Evolutionary conservation across 2,113 vertebrate genomes (phyloP).

Genomic region (Etheostoma cragini): DNA sequence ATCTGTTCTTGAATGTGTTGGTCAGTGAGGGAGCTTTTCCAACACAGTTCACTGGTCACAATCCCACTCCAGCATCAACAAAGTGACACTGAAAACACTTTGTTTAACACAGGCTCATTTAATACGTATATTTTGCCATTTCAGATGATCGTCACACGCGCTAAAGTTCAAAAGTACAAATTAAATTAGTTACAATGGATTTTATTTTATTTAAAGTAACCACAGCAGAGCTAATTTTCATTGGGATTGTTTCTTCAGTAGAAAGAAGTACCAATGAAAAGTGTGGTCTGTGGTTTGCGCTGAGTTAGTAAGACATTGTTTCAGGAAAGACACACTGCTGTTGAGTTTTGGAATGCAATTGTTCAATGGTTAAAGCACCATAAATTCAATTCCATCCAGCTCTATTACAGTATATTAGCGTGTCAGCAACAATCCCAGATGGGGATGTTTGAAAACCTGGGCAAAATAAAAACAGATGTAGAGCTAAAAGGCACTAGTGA

Average conservation of each 20-base stretch:
- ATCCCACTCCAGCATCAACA: neutral
- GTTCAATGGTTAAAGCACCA: constrained; percentile 16
- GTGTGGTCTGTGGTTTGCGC: constrained; percentile 48
- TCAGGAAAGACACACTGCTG: constrained; percentile 19
- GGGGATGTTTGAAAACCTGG: neutral
- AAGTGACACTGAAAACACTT: neutral
- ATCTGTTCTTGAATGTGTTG: neutral
- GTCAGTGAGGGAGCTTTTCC: neutral
- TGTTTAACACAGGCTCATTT: neutral
- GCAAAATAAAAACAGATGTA: neutral
- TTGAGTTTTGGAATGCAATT: constrained; percentile 7
- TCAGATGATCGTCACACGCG: neutral
- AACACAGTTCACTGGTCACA: neutral
- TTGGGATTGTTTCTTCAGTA: constrained; percentile 2
- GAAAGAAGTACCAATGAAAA: constrained; percentile 29
- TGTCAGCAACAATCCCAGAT: neutral
- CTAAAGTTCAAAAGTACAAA: neutral
- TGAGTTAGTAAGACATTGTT: constrained; percentile 34
- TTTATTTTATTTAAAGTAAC: neutral
- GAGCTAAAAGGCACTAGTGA: neutral
- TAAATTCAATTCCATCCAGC: constrained; percentile 9
- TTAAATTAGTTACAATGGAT: neutral
- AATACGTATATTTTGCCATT: neutral
- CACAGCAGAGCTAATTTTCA: constrained; percentile 1
- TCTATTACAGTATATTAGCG: neutral